phyloP scores from a whole-genome alignment of 2,797 vertebrate genomes.

The Scleropages formosus region DNA sequence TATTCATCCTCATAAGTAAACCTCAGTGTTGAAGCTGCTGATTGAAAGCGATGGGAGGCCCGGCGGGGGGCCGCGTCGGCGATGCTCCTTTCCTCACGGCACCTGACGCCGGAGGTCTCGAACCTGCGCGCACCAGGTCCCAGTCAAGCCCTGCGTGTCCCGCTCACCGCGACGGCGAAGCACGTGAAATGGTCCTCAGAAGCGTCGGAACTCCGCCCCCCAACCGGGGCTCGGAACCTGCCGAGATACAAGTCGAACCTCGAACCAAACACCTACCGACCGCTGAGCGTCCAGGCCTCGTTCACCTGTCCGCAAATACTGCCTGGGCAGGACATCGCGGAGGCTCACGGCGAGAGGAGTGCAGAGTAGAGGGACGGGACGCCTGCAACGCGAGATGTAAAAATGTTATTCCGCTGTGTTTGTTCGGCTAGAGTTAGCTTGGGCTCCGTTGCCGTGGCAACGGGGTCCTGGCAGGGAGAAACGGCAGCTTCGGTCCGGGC shows the following conservation, averaged over 20 bases:
- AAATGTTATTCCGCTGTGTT: neutral
- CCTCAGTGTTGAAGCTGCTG: neutral
- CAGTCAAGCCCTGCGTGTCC: too few relatives aligned
- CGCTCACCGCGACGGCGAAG: too few relatives aligned
- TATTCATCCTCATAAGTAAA: conserved; percentile 31
- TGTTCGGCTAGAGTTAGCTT: conserved; percentile 9
- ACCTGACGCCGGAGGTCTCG: neutral
- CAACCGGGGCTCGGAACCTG: too few relatives aligned
- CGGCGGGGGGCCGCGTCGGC: neutral
- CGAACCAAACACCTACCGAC: too few relatives aligned
- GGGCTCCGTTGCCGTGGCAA: neutral
- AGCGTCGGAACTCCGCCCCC: too few relatives aligned
- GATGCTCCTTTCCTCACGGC: neutral
- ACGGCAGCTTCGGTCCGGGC: neutral
- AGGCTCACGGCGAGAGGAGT: neutral
- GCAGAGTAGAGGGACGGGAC: neutral
- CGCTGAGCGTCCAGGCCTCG: too few relatives aligned
- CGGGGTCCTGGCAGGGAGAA: neutral
- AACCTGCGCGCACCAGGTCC: too few relatives aligned
- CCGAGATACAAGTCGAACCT: too few relatives aligned
- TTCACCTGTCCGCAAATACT: too few relatives aligned
- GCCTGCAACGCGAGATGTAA: neutral
- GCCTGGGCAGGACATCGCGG: neutral
- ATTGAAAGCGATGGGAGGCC: conserved; percentile 24
- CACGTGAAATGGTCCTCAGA: too few relatives aligned